Evolutionary conservation across 2,888 invertebrate genomes (phyloP).

Genomic region (Tuta absoluta): DNA sequence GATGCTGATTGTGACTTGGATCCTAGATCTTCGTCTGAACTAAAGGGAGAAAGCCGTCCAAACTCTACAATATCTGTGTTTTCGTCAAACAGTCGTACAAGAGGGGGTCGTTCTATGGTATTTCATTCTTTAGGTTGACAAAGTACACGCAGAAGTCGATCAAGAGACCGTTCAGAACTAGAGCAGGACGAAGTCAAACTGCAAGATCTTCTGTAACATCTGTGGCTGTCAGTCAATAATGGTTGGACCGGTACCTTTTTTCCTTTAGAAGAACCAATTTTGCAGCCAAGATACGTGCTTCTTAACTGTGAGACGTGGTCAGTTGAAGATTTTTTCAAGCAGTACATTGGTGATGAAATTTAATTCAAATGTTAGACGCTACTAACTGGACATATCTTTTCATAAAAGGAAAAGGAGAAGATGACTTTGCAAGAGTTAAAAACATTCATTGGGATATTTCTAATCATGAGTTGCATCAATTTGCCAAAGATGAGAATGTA

Average conservation of each 20-base stretch:
- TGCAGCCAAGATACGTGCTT: slow-evolving; percentile 23
- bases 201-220: slow-evolving; percentile 1
- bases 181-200: slow-evolving; percentile 10
- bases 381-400: slow-evolving; percentile 6
- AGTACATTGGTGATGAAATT: slow-evolving; percentile 19
- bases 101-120: slow-evolving; percentile 15
- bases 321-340: slow-evolving; percentile 26
- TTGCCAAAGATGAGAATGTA: slow-evolving; percentile 21
- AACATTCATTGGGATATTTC: slow-evolving; percentile 1
- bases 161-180: slow-evolving; percentile 21
- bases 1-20: slow-evolving; percentile 18
- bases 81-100: slow-evolving; percentile 10
- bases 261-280: slow-evolving; percentile 23
- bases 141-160: slow-evolving; percentile 5
- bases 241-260: slow-evolving; percentile 19
- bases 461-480: slow-evolving; percentile 10
- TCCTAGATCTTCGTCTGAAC: slow-evolving; percentile 24
- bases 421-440: slow-evolving; percentile 12
- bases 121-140: slow-evolving; percentile 20
- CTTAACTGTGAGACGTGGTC: slow-evolving; percentile 16
- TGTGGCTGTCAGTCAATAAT: slow-evolving; percentile 8
- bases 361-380: not conserved
- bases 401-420: slow-evolving; percentile 18
- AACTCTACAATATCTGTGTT: slow-evolving; percentile 13
- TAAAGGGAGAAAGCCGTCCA: slow-evolving; percentile 21